Percentiles rank a stretch among this genome's conserved stretches.
phyloP scores from a whole-genome alignment of 2,113 vertebrate genomes.

The Eolophus roseicapilla region DNA sequence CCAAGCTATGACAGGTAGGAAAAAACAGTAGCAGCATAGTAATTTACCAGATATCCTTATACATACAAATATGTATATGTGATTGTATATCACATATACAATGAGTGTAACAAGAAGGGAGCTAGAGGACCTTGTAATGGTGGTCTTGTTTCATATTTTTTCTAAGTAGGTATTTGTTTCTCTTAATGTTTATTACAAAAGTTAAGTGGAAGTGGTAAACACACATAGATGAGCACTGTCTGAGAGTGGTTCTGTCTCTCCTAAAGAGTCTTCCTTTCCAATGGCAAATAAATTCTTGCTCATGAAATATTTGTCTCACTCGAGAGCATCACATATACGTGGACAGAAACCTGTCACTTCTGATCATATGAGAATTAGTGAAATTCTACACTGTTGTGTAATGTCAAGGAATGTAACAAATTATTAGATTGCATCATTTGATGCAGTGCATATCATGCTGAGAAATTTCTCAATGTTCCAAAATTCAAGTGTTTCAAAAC shows the following conservation, averaged over 20 bases:
- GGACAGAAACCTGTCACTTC: neutral
- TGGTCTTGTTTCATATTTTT: neutral
- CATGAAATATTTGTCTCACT: neutral
- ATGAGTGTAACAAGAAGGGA: neutral
- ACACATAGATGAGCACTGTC: neutral
- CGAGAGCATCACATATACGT: neutral
- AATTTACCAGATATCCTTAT: neutral
- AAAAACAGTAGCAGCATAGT: neutral
- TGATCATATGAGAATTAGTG: neutral
- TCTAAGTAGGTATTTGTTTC: neutral
- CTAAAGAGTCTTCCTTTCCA: neutral
- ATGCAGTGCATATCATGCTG: neutral
- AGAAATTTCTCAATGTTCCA: neutral
- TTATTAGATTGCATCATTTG: neutral
- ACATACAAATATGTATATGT: too few species aligned
- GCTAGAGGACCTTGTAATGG: neutral
- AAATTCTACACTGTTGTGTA: neutral
- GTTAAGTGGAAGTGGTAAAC: neutral
- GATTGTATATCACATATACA: neutral
- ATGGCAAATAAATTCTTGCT: neutral
- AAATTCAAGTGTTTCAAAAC: neutral
- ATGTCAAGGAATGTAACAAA: neutral
- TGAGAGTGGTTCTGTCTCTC: neutral
- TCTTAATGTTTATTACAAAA: neutral
- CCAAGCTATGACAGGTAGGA: neutral